Evolutionary conservation across 2,888 invertebrate genomes (phyloP), one percentile per base, ranked within the genome.

Genomic region (Dysmachus trigonus): DNA sequence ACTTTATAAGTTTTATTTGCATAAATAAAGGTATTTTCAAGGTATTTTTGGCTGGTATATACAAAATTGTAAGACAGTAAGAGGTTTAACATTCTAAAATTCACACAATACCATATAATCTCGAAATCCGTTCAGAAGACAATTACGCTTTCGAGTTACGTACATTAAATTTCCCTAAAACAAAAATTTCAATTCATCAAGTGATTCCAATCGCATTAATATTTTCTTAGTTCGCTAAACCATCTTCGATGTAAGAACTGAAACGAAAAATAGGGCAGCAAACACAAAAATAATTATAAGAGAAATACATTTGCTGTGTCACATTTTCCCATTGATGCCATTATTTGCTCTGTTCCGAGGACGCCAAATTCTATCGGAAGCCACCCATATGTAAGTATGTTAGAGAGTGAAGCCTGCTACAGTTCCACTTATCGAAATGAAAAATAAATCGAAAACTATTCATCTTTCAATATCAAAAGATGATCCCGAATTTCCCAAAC

Each of bases 361-460:
- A 62, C 13, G 10, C 22, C 53, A 8, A 8, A 53, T 22, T 8
- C 8, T 53, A 53, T 18, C 22, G 62, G 27, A 62, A 13, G 62
- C 27, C 27, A 2, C 4, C 62, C 62, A 62, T 62, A 62, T 62
- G 62, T 62, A 13, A 27, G 62, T 62, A 62, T 62, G 62, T 62
- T 3, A 27, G 62, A 62, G 27, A 10, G 62, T n/a, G 62, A 10
- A 27, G 18, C 62, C 18, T 10, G 62, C 62, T 73, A 73, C 53
- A 81, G 53, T 62, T 86, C 87, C 87, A 88, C 86, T 86, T 87
- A 82, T 86, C 88, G 88, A 88, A 88, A 88, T 88, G 88, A 86
- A 88, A 88, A 88, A 88, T 87, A 87, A 88, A 88, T 88, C 87
- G 86, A 88, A 88, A 88, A 87, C 88, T 88, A 87, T 88, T 88